Base-by-base conservation (phyloP, 1,140 invertebrate species). In the Saxidomus purpurata region DNA sequence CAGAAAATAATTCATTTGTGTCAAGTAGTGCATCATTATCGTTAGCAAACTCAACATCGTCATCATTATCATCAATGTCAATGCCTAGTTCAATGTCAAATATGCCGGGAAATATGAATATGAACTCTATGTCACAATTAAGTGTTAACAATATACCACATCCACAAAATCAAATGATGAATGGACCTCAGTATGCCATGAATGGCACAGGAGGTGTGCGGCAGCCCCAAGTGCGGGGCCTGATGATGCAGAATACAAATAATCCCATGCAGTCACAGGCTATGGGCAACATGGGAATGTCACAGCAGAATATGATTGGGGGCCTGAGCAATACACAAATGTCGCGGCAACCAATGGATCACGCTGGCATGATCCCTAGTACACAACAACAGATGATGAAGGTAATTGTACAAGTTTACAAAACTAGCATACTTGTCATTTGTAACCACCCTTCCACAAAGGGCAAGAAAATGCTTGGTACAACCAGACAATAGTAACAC, bases 181-280 rank as follows among this genome's bases (percentile, higher is more conserved):
- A 96, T 94, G 95, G 95, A 81, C 95, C 94, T 79, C 92, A 92
- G 36, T 92, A 93, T 85, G 89, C 93, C 31, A 89, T 92, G 67
- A 93, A 89, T 81, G 80, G 86, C 25, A 88, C 92, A 69, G 92
- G 90, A 67, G 86, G 87, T 43, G 77, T 88, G 13, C 61, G 81
- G 28, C 87, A 87, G 76, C 85, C 52, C 15, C 83, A 88, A 55
- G 76, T 52, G 40, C 47, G 87, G 11, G 79, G 77, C 15, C 47
- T 91, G 67, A 93, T 85, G 89, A 80, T 86, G 71, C 61, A 88
- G 9, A 92, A 81, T 38, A 89, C 87, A 84, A 55, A 49, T 31
- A 63, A 47, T 79, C 86, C 63, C 85, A 86, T 87, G 82, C 77
- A 47, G 38, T 28, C 63, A 9, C 79, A 84, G 61, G 86, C 55